These are phyloP conservation scores for Aurelia coerulea DNA, from an alignment of 30 jellyfish, hydroid and myxozoan species.

Conservation along the genomic window DNA sequence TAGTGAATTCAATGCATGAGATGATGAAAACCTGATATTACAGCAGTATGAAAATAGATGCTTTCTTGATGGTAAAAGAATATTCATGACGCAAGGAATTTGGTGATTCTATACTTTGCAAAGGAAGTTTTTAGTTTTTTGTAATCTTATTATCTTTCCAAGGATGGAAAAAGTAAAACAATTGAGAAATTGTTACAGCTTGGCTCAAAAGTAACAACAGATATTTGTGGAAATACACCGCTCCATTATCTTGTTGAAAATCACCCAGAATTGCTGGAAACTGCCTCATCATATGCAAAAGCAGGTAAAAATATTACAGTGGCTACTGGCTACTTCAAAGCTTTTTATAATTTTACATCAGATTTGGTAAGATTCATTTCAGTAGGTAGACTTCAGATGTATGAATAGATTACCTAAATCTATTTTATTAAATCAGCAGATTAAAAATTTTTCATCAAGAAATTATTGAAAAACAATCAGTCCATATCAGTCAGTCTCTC, in stretches of 20 bases:
- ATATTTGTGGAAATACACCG: constrained; percentile 77
- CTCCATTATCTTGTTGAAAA: constrained; percentile 74
- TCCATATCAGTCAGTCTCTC: too few relatives aligned
- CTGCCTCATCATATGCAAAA: constrained; percentile 58
- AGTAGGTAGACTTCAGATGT: too few relatives aligned
- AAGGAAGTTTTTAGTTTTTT: neutral
- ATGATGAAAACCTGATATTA: neutral
- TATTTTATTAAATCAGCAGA: too few relatives aligned
- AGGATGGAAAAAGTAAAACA: constrained; percentile 68
- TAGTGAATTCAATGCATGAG: neutral
- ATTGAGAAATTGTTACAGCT: constrained; percentile 53
- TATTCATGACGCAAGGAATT: neutral
- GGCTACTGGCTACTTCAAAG: too few relatives aligned
- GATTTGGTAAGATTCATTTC: too few relatives aligned
- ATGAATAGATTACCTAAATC: too few relatives aligned
- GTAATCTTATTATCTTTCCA: neutral
- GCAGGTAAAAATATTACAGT: too few relatives aligned
- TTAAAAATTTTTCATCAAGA: too few relatives aligned
- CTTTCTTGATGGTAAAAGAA: too few relatives aligned
- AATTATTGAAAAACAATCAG: too few relatives aligned
- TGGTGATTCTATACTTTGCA: neutral
- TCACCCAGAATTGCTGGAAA: constrained; percentile 83
- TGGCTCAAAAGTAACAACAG: constrained; percentile 68
- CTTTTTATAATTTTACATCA: too few relatives aligned
- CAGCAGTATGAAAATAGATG: too few relatives aligned